Evolutionary conservation across 2,888 invertebrate genomes (phyloP), one percentile per base, ranked within the genome.

Genomic region (Ichneumoninae sp.): DNA sequence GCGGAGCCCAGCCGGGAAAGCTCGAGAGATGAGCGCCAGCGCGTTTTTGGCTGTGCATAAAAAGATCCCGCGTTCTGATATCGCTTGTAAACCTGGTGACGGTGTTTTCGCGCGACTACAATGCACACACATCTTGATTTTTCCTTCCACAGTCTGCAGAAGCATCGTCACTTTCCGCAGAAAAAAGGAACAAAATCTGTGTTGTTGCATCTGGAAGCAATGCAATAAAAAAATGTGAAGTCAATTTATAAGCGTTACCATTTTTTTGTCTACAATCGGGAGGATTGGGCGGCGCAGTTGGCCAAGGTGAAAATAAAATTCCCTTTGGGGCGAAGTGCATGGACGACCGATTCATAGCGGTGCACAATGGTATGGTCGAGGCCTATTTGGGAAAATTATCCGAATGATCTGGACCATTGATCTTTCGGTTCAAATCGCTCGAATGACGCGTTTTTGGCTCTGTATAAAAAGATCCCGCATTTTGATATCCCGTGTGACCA

Each of bases 1-100:
- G 6, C 60, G 60, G 62, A 19, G 10, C 7, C 8, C 40, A 16
- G 57, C 33, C 33, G 47, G 44, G 44, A 47, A 57, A 47, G 33
- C 54, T 65, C 57, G 68, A 68, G 65, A 30, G 62, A 57, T 22
- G 57, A n/a, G 80, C 54, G 7, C 54, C 54, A 16, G 47, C 44
- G 62, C 22, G 19, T 75, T 80, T 74, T 69, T 69, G 57, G 62
- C 52, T 52, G 10, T 69, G 60, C 62, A 60, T 70, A 33, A 81
- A 75, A 30, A 75, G 81, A 81, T 81, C 54, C 16, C 54, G 62
- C 62, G 50, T 44, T 52, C 74, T 60, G 74, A 80, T 80, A 69
- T 52, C 62, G 50, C 40, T 54, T 54, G 69, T 54, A 47, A 70
- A 70, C 65, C 70, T 50, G 54, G 40, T 70, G 52, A 10, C 62